Evolutionary conservation across 2,888 invertebrate genomes (phyloP), one percentile per base, ranked within the genome.

Genomic region (Polydrusus cervinus): DNA sequence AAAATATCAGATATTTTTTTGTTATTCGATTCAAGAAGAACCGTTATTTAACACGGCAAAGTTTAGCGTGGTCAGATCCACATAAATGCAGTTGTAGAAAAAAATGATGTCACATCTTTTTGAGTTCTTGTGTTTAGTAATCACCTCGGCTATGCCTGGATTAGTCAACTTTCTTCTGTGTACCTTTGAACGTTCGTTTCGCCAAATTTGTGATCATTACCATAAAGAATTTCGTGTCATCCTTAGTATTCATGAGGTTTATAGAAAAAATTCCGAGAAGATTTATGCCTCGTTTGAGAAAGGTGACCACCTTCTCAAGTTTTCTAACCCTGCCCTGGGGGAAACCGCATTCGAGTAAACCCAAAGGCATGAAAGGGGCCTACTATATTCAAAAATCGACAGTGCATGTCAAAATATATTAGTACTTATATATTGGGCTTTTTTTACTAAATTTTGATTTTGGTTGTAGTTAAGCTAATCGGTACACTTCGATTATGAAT

Each of bases 241-340:
- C n/a, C 18, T 8, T 38, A 60, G 9, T 40, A 38, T 60, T 60
- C 38, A 60, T 40, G 8, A 18, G 34, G 38, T 60, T 60, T 38
- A 16, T 60, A 18, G 38, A 38, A 60, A 60, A 57, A 60, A 60
- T 34, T n/a, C 34, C 38, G 9, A 18, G 57, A 60, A 38, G 38
- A 60, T 60, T 60, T 11, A 38, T 38, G 25, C 34, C 55, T 34
- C 14, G 20, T 14, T 34, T 34, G 34, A 55, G 34, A 13, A 60
- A 60, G 57, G 57, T 60, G 57, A 38, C 16, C 57, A 60, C 57
- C 57, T 60, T 38, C 57, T 60, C 16, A 40, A 60, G 57, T 60
- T 60, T 60, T 38, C 55, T n/a, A 60, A 16, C 57, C 57, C 57
- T 38, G 11, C 38, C 57, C 57, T 60, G 16, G 57, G 57, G 57